Base-by-base conservation (phyloP, 2,113 vertebrate species). In the Pogona vitticeps region DNA sequence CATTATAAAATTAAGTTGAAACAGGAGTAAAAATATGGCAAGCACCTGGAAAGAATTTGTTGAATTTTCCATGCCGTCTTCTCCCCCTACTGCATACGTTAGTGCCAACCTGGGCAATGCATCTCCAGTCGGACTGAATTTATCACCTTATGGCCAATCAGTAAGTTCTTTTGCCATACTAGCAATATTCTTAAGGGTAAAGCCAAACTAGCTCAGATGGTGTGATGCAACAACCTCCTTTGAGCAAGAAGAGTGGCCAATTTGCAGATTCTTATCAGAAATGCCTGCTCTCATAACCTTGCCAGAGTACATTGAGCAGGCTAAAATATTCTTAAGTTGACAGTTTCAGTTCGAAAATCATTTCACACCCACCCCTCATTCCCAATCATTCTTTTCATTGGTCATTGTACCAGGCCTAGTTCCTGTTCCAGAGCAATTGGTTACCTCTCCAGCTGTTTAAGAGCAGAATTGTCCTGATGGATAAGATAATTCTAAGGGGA, bases 11-110 rank as follows among this genome's bases (percentile, higher is more conserved):
- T 91, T 88, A 71, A 88, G 78, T 90, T 93, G 85, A 86, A 89
- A 87, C 82, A 85, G 33, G 31, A 80, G 26, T 86, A 95, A 95
- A 94, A 96, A 96, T 96, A 96, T 96, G 96, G 95, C 95, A 96
- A 94, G 96, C 94, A 95, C 94, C 91, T 97, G 95, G 95, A 97
- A 97, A 96, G 95, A 95, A 95, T 97, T 97, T 97, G 95, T 96
- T 93, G 93, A 94, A 95, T 94, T 94, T 97, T 94, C 95, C 95
- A 94, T 95, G 95, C 96, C 96, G 88, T 95, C 96, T 92, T 97
- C 96, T 88, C 96, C 97, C 94, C 95, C 95, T 95, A 92, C 96
- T 93, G 94, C 95, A 91, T 96, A 95, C 91, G 94, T 96, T 96
- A 97, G 94, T 93, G 95, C 95, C 95, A 96, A 95, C 94, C 93